phyloP scores from a whole-genome alignment of 1,140 invertebrate species.

The Camponotus vicinus region DNA sequence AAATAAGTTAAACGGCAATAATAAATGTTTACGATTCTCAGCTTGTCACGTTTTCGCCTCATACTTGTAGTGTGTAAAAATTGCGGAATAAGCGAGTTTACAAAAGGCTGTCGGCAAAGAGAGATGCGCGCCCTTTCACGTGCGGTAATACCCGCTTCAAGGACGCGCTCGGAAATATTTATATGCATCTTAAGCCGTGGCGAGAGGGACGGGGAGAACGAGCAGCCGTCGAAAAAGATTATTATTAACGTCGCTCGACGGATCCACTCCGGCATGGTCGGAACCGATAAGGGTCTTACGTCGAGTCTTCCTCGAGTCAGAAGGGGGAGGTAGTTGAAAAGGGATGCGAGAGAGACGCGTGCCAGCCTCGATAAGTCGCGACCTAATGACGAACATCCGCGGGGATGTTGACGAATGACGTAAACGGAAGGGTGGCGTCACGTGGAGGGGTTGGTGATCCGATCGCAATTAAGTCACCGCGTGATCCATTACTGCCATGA shows the following conservation, averaged over 20 bases:
- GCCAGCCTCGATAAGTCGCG: constrained; percentile 69
- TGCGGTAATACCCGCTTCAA: constrained; percentile 74
- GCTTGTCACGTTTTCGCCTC: constrained; percentile 65
- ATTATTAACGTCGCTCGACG: constrained; percentile 74
- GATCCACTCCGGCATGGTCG: constrained; percentile 71
- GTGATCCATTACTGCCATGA: constrained; percentile 52
- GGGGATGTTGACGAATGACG: constrained; percentile 48
- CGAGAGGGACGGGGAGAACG: constrained; percentile 34
- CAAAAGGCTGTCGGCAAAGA: constrained; percentile 64
- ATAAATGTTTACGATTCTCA: constrained; percentile 63
- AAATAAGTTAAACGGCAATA: constrained; percentile 40
- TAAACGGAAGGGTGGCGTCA: constrained; percentile 39
- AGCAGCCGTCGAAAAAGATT: constrained; percentile 73
- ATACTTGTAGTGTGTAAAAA: constrained; percentile 51
- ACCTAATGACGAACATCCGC: constrained; percentile 65
- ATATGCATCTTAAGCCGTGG: constrained; percentile 74
- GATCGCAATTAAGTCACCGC: constrained; percentile 61
- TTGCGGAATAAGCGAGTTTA: constrained; percentile 68
- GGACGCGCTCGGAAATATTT: constrained; percentile 75
- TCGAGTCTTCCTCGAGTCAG: constrained; percentile 36
- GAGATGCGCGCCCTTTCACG: constrained; percentile 65
- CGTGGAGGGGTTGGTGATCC: constrained; percentile 13
- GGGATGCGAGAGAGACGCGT: constrained; percentile 58
- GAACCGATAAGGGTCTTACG: constrained; percentile 80
- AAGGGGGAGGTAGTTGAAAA: constrained; percentile 59